These are phyloP conservation scores for Craseonycteris thonglongyai DNA, from an alignment of 2,113 vertebrate species.

Conservation along the genomic window DNA sequence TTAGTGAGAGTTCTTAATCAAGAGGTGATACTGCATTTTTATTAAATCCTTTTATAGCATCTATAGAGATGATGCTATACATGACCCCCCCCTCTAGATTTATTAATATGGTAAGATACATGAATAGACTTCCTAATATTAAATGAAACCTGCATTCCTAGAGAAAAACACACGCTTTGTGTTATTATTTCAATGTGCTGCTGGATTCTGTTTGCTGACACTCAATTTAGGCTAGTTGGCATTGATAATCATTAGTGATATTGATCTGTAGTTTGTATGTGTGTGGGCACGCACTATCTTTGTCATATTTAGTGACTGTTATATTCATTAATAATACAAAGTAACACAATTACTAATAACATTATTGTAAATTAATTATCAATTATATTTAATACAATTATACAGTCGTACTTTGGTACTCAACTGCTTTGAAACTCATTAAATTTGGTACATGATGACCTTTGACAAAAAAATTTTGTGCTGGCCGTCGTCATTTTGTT, in stretches of 20 bases:
- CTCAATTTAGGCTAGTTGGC: background rate
- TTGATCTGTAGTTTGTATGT: background rate
- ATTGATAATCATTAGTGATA: background rate
- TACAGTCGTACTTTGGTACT: too few relatives aligned
- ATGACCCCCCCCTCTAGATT: background rate
- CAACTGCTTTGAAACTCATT: too few relatives aligned
- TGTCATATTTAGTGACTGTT: background rate
- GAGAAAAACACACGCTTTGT: background rate
- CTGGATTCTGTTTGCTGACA: background rate
- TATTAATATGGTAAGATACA: background rate
- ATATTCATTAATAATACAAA: background rate
- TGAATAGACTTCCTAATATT: background rate
- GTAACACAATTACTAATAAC: background rate
- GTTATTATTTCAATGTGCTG: background rate
- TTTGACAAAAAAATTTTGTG: too few relatives aligned
- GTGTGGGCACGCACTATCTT: background rate
- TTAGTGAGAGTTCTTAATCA: background rate
- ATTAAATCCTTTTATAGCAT: background rate
- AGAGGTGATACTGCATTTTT: background rate
- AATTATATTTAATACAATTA: background rate
- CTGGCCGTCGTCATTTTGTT: too few relatives aligned
- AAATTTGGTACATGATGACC: too few relatives aligned
- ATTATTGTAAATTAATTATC: background rate
- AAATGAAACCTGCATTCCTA: background rate
- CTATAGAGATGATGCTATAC: background rate